Conservation (phyloP, 2,888 invertebrate genomes). For the Eudasyphora cyanicolor region DNA sequence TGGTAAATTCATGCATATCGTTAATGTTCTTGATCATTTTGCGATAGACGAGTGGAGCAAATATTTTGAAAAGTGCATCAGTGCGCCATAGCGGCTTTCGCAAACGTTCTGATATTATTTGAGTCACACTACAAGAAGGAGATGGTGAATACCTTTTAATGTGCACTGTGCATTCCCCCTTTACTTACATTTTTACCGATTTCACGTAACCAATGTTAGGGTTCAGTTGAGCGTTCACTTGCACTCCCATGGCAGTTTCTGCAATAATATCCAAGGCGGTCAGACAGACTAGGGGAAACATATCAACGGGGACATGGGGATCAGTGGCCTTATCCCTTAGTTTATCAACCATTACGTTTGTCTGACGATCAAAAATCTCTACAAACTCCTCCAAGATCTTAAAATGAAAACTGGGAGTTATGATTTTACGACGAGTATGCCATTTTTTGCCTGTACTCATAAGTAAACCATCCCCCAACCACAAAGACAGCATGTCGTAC, state of each 20-base stretch:
- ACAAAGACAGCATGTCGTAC: slow-evolving; percentile 66
- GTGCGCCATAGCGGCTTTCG: slow-evolving; percentile 73
- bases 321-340: slow-evolving; percentile 75
- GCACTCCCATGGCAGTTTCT: slow-evolving; percentile 74
- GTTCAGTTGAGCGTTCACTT: slow-evolving; percentile 81
- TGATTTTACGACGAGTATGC: slow-evolving; percentile 85
- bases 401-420: slow-evolving; percentile 82
- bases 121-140: slow-evolving; percentile 69
- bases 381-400: slow-evolving; percentile 88
- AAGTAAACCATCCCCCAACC: slow-evolving; percentile 72
- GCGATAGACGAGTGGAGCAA: slow-evolving; percentile 63
- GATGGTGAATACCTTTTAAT: not conserved
- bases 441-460: slow-evolving; percentile 81
- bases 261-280: slow-evolving; percentile 65
- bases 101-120: slow-evolving; percentile 71
- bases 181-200: slow-evolving; percentile 83
- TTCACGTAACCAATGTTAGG: slow-evolving; percentile 85
- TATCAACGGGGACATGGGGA: slow-evolving; percentile 71
- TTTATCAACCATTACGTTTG: slow-evolving; percentile 82
- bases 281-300: slow-evolving; percentile 64
- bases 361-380: slow-evolving; percentile 85
- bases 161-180: not conserved
- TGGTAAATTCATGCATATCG: slow-evolving; percentile 73
- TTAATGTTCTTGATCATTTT: slow-evolving; percentile 61
- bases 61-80: slow-evolving; percentile 71